Evolutionary conservation across 2,888 invertebrate genomes (phyloP), one percentile per base, ranked within the genome.

Genomic region (Copidosoma aretas): DNA sequence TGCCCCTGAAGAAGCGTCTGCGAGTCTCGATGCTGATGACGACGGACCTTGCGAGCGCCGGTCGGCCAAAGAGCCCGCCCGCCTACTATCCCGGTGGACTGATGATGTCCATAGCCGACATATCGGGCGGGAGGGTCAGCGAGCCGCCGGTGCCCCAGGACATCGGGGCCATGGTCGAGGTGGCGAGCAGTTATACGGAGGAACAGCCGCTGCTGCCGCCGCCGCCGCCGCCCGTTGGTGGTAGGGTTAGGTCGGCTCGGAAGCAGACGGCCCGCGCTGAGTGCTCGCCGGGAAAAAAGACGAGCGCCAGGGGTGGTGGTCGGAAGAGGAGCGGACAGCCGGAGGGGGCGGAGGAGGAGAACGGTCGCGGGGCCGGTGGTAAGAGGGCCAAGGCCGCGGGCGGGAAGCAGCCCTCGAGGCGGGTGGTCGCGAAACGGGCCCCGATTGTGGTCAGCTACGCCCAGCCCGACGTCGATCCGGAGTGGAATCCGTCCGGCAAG

Each of bases 1-100:
- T 83, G 56, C 83, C 83, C 5, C 70, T 82, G 17, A 84, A 83
- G 60, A 83, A 83, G 64, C 75, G 83, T 51, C 68, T 80, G 19
- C 32, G 81, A 78, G 53, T 80, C 78, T 1, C 77, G 17, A 52
- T 49, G 3, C 12, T 56, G 52, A 57, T n/a, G n/a, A n/a, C n/a
- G n/a, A n/a, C n/a, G 5, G 39, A 60, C 12, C 39, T 53, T 1
- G 24, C 43, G 19, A 0, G 8, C 52, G 1, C 1, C 56, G 1
- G 5, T 53, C 1, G 41, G 51, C 12, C 67, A 67, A n/a, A n/a
- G n/a, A n/a, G n/a, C n/a, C n/a, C n/a, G n/a, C n/a, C n/a, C n/a
- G n/a, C n/a, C n/a, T n/a, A n/a, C n/a, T n/a, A n/a, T n/a, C 43
- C 67, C 71, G 1, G 64, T 70, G 54, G 57, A 22, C 78, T 79